phyloP scores from a whole-genome alignment of 2,113 vertebrate species.

The Tragulus kanchil region DNA sequence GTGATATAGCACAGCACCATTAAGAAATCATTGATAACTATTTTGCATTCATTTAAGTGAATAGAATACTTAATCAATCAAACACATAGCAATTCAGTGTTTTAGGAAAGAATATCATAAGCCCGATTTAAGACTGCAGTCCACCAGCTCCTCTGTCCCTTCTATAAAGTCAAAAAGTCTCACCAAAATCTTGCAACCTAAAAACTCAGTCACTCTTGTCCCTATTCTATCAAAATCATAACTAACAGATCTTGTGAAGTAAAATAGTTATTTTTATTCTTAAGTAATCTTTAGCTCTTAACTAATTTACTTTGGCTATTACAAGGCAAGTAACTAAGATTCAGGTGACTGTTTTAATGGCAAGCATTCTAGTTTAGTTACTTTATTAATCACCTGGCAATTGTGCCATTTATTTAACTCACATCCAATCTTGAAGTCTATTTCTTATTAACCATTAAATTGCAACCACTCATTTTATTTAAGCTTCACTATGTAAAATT shows the following conservation, averaged over 20 bases:
- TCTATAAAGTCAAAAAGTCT: too few relatives aligned
- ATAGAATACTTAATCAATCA: not conserved
- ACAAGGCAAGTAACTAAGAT: not conserved
- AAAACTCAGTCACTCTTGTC: too few relatives aligned
- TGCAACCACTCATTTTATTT: not conserved
- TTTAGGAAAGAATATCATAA: not conserved
- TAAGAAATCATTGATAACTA: not conserved
- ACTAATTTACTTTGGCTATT: not conserved
- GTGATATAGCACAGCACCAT: not conserved
- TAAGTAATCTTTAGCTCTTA: not conserved
- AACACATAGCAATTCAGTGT: not conserved
- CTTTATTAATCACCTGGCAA: not conserved
- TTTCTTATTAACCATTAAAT: not conserved
- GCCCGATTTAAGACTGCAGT: too few relatives aligned
- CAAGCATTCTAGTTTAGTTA: not conserved
- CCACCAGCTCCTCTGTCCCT: too few relatives aligned
- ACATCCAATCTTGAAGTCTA: not conserved
- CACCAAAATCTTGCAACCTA: too few relatives aligned
- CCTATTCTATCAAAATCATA: not conserved
- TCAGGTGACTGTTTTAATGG: not conserved
- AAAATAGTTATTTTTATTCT: not conserved
- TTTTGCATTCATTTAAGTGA: slow-evolving; percentile 18
- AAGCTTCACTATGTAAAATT: not conserved
- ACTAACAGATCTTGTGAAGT: not conserved
- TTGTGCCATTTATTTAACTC: not conserved